Evolutionary conservation across 2,797 vertebrate species (phyloP).

Genomic region (Protonibea diacanthus): DNA sequence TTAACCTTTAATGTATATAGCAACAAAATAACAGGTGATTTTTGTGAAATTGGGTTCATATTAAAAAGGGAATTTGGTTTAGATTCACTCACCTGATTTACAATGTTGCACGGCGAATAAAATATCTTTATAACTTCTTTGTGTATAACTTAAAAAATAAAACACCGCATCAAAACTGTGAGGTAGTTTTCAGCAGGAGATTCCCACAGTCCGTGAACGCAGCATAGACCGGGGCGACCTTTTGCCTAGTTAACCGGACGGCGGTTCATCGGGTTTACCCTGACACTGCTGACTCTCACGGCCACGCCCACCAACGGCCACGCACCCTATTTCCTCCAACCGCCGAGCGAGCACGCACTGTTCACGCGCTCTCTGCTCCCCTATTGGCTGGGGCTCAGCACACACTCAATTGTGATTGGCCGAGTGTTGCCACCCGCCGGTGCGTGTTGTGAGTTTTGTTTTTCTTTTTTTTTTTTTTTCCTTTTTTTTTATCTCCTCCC

Average conservation of each 20-base stretch:
- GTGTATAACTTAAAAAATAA: not conserved
- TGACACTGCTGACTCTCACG: conserved; percentile 85
- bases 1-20: too few relatives aligned
- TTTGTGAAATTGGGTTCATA: not conserved
- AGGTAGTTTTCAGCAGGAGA: fast-evolving
- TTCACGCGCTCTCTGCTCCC: conserved; percentile 87
- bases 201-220: conserved; percentile 47
- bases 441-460: conserved; percentile 88
- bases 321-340: conserved; percentile 89
- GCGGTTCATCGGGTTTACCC: conserved; percentile 86
- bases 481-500: conserved; percentile 66
- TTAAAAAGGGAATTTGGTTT: not conserved
- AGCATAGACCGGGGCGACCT: conserved; percentile 86
- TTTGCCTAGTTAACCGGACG: conserved; percentile 90
- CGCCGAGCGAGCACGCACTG: conserved; percentile 88
- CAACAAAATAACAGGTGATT: not conserved
- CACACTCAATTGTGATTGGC: conserved; percentile 85
- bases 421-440: conserved; percentile 80
- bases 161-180: too few relatives aligned
- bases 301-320: conserved; percentile 83
- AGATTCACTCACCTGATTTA: not conserved
- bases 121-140: too few relatives aligned
- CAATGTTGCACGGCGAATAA: too few relatives aligned
- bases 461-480: conserved; percentile 77
- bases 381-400: conserved; percentile 83